A percentile compares a stretch with the other conserved stretches of the same genome.
phyloP scores from a whole-genome alignment of 2,113 vertebrate genomes.

The Opisthocomus hoazin region DNA sequence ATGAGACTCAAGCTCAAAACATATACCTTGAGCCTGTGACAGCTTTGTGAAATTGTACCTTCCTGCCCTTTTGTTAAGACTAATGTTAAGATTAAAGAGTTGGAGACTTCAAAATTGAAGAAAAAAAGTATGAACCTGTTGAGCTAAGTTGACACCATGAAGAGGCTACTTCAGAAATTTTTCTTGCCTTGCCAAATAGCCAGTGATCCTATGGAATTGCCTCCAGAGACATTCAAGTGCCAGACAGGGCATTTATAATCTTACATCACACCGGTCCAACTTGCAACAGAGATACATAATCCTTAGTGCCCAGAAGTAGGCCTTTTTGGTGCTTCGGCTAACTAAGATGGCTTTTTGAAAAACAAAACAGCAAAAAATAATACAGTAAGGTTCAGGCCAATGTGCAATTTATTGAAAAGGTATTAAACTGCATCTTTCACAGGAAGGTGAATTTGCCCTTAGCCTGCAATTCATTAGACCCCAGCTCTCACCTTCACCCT shows the following conservation, averaged over 20 bases:
- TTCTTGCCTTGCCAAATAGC: background rate
- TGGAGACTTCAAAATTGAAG: background rate
- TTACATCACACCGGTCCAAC: background rate
- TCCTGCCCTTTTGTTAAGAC: background rate
- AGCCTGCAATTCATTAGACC: background rate
- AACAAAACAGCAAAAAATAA: background rate
- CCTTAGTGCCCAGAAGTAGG: background rate
- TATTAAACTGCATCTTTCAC: background rate
- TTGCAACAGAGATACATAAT: background rate
- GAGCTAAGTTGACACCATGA: background rate
- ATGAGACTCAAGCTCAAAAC: background rate
- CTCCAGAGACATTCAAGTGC: background rate
- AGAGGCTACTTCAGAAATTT: background rate
- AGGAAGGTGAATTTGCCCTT: background rate
- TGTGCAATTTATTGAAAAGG: background rate
- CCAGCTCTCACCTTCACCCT: background rate
- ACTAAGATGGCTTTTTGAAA: background rate
- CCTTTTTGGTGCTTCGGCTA: background rate
- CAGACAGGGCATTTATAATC: background rate
- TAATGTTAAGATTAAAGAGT: background rate
- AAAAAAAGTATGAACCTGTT: background rate
- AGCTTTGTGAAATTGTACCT: background rate
- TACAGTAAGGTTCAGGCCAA: background rate
- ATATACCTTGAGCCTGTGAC: background rate
- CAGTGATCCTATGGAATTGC: background rate